Conservation (phyloP, 1,140 invertebrate genomes). For the Trissolcus basalis region DNA sequence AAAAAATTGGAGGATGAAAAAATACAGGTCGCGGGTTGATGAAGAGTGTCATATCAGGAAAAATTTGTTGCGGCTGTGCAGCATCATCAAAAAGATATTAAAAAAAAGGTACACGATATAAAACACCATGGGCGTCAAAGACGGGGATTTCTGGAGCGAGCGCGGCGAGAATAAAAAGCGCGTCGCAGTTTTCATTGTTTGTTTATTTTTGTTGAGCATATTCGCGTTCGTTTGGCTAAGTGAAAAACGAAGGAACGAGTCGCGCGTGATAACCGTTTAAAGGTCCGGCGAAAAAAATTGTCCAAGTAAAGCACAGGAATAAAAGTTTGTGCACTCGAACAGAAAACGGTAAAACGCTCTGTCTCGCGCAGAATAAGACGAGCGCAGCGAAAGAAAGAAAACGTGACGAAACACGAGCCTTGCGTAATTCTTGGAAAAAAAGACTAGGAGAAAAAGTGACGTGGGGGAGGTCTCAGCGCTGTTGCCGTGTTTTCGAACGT, state of each 20-base stretch:
- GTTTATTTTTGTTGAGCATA: background rate
- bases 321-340: constrained; percentile 42
- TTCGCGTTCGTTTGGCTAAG: too few species aligned
- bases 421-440: constrained; percentile 51
- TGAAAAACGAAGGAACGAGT: constrained; percentile 15
- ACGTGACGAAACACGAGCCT: constrained; percentile 53
- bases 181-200: constrained; percentile 6
- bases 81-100: too few species aligned
- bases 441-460: constrained; percentile 12
- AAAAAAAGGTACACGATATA: too few species aligned
- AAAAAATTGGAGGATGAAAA: too few species aligned
- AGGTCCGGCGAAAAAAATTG: constrained; percentile 19
- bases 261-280: constrained; percentile 27
- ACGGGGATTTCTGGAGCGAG: too few species aligned
- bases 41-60: too few species aligned
- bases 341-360: constrained; percentile 44
- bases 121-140: too few species aligned
- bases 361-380: constrained; percentile 44
- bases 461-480: background rate
- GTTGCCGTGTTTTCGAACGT: constrained; percentile 25
- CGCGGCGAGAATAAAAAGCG: too few species aligned
- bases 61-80: too few species aligned
- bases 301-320: constrained; percentile 31
- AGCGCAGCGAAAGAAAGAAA: constrained; percentile 38
- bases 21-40: too few species aligned